Conservation (phyloP, 2,113 vertebrate species). For the Peromyscus polionotus region DNA sequence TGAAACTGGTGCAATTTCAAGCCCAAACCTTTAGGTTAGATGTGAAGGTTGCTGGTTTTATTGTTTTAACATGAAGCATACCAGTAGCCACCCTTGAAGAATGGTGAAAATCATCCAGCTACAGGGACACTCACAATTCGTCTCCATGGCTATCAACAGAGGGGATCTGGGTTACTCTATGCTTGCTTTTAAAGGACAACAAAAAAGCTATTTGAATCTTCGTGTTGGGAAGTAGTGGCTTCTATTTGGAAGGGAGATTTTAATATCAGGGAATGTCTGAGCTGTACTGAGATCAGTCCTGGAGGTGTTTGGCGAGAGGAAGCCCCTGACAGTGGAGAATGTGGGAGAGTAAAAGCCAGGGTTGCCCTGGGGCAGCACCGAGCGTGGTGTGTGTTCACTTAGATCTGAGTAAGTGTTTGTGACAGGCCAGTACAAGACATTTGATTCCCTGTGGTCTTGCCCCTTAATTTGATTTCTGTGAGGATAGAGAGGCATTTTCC, state of each 20-base stretch:
- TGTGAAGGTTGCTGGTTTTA: not conserved
- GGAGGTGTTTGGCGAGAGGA: not conserved
- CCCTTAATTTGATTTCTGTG: constrained; percentile 77
- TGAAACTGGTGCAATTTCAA: not conserved
- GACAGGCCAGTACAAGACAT: constrained; percentile 67
- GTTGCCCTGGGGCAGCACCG: not conserved
- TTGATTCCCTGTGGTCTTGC: constrained; percentile 60
- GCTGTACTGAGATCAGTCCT: not conserved
- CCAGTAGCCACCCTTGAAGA: constrained; percentile 29
- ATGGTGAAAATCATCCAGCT: not conserved
- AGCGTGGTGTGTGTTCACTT: constrained; percentile 36
- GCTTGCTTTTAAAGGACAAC: constrained; percentile 20
- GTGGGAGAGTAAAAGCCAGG: constrained; percentile 25
- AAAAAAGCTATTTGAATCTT: not conserved
- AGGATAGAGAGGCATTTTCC: constrained; percentile 65
- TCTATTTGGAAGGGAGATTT: constrained; percentile 39
- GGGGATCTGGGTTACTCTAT: constrained; percentile 51
- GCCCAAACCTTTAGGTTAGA: not conserved
- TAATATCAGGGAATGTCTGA: not conserved
- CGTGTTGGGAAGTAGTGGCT: not conserved
- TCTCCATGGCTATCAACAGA: constrained; percentile 53
- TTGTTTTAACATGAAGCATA: constrained; percentile 37
- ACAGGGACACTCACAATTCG: constrained; percentile 30
- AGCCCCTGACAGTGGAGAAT: not conserved
- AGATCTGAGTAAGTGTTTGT: constrained; percentile 69